Evolutionary conservation across 2,113 vertebrate species (phyloP), one percentile per base, ranked within the genome.

Genomic region (Perognathus longimembris): DNA sequence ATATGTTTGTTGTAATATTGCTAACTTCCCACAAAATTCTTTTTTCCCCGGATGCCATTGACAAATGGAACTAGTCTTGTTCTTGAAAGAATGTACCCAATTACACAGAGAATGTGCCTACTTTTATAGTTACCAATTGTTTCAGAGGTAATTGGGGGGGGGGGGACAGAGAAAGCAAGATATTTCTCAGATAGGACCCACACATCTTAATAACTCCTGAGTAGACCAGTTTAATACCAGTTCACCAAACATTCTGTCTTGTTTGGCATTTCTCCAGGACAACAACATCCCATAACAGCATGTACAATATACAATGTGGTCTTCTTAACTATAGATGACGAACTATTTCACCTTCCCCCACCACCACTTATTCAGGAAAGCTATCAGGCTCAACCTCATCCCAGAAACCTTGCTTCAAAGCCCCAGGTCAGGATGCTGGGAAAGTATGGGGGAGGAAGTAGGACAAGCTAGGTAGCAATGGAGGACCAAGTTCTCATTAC

Each of bases 401-500:
- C 26, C 22, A 34, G 34, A 1, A 57, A 18, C 10, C 30, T 61
- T 36, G 54, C 26, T 42, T 15, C 38, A 54, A 20, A 54, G 36
- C 0, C 28, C 40, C n/a, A 76, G n/a, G 15, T 11, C 32, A 67
- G 76, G n/a, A 38, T 30, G 30, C 20, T 6, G 30, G 7, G 7
- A 34, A 75, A 18, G 3, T 12, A 1, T 5, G 4, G 3, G 71
- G 21, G 9, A n/a, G 11, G 20, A 63, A n/a, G 14, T 42, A 24
- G 1, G 1, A 6, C 1, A 38, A 63, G 2, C 50, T 1, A 1
- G 12, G 10, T 0, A 36, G 4, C 26, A 2, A 6, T 5, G 2
- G 38, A 76, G 3, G 30, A 36, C 14, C 18, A 26, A 17, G 34
- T 5, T 59, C n/a, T 78, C 14, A 45, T 21, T 11, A 11, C 40